Conservation (phyloP, 1,140 invertebrate genomes). For the Pantala flavescens region DNA sequence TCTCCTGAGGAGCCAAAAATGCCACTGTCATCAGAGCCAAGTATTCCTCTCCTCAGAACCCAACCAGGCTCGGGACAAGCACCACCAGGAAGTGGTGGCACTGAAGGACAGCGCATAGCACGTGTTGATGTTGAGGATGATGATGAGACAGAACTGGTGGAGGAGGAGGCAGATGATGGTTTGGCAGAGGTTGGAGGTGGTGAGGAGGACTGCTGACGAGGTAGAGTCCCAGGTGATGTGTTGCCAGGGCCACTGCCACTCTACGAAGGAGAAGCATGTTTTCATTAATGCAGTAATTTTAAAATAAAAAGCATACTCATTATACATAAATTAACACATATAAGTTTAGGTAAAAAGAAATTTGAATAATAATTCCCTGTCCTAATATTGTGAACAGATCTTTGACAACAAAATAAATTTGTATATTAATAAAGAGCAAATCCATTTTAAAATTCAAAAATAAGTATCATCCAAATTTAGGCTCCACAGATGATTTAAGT, state of each 20-base stretch:
- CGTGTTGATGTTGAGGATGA: constrained; percentile 16
- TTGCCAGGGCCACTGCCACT: neutral
- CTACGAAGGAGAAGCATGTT: neutral
- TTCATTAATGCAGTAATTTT: too few species aligned
- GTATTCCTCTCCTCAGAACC: constrained; percentile 16
- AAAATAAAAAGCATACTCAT: too few species aligned
- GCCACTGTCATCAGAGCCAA: constrained; percentile 77
- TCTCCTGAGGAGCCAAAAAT: constrained; percentile 51
- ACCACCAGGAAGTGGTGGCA: neutral
- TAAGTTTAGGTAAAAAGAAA: too few species aligned
- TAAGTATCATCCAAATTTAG: too few species aligned
- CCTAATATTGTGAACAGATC: too few species aligned
- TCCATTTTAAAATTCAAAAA: too few species aligned
- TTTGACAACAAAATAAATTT: too few species aligned
- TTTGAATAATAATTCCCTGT: too few species aligned
- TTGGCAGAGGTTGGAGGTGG: neutral
- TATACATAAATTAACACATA: too few species aligned
- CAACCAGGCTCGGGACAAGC: neutral
- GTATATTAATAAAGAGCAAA: too few species aligned
- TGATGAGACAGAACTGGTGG: constrained; percentile 15
- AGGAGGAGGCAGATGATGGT: constrained; percentile 11
- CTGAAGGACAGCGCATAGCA: neutral
- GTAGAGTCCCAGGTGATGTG: neutral
- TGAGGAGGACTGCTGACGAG: neutral
- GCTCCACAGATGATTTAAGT: too few species aligned